Percentiles rank a stretch among this genome's conserved stretches.
phyloP scores from a whole-genome alignment of 2,888 invertebrate species.

The Nyleta sp. region DNA sequence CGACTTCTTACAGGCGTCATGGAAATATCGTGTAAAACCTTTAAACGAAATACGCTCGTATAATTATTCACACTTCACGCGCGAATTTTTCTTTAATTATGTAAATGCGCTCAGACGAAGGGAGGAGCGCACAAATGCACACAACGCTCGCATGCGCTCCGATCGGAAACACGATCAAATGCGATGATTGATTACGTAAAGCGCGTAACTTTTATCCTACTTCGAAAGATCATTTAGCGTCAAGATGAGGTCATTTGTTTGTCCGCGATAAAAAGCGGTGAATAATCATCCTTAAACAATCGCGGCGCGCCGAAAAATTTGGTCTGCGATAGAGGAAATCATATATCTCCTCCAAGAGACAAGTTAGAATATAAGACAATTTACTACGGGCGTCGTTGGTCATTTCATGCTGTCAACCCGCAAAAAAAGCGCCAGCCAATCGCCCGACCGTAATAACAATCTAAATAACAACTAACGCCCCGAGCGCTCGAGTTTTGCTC shows the following conservation, averaged over 20 bases:
- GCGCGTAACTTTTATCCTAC: background rate
- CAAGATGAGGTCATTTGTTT: background rate
- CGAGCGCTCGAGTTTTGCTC: slow-evolving; percentile 14
- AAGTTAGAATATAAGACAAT: slow-evolving; percentile 27
- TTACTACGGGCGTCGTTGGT: slow-evolving; percentile 29
- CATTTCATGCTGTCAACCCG: slow-evolving; percentile 35
- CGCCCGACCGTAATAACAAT: slow-evolving; percentile 16
- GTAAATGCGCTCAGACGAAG: slow-evolving; percentile 2
- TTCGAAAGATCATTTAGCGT: too few relatives aligned
- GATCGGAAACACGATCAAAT: slow-evolving; percentile 1
- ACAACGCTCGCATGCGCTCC: background rate
- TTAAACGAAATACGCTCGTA: slow-evolving; percentile 25
- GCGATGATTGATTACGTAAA: slow-evolving; percentile 21
- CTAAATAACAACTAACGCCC: slow-evolving; percentile 44
- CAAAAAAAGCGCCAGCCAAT: slow-evolving; percentile 27
- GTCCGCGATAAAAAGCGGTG: background rate
- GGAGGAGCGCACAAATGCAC: slow-evolving; percentile 17
- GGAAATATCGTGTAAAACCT: slow-evolving; percentile 29
- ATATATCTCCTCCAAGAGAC: slow-evolving; percentile 24
- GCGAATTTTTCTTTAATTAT: slow-evolving; percentile 25
- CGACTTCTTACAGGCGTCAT: slow-evolving; percentile 15
- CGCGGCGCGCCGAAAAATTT: slow-evolving; percentile 1
- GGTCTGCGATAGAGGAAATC: slow-evolving; percentile 25
- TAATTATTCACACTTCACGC: slow-evolving; percentile 29
- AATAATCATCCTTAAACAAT: slow-evolving; percentile 22